Conservation (phyloP, 2,113 vertebrate species). For the Lophura nycthemera region DNA sequence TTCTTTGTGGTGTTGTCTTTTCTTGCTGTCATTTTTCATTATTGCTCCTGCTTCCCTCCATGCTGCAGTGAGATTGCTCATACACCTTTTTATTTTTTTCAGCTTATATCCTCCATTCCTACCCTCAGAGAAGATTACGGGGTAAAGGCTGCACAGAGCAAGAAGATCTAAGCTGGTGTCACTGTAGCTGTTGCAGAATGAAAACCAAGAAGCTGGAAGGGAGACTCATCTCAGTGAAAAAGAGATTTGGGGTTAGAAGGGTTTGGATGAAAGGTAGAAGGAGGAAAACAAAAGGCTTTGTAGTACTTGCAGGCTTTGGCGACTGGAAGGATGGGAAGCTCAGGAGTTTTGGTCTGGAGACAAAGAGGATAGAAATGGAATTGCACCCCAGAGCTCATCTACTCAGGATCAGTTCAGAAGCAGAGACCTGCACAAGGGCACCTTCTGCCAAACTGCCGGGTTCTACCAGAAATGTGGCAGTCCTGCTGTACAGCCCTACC, state of each 20-base stretch:
- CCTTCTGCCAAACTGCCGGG: neutral
- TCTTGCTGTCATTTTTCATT: neutral
- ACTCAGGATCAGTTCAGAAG: neutral
- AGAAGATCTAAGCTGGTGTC: neutral
- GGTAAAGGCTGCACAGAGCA: neutral
- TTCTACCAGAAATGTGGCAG: neutral
- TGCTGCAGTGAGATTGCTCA: neutral
- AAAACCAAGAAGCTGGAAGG: neutral
- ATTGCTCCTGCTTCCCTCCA: neutral
- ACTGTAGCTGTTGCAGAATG: neutral
- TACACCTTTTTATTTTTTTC: fast-evolving
- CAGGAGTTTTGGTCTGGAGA: neutral
- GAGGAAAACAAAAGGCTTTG: neutral
- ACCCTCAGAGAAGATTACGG: neutral
- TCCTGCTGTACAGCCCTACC: neutral
- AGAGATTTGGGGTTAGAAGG: neutral
- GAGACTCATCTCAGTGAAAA: neutral
- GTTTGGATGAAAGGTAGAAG: neutral
- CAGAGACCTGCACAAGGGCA: neutral
- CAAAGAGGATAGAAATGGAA: neutral
- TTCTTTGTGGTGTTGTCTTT: fast-evolving
- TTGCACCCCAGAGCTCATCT: neutral
- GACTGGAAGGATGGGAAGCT: neutral
- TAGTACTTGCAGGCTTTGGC: neutral
- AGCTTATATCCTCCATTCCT: neutral